Conservation (phyloP, 2,888 invertebrate species). For the Heliothis peltigera region DNA sequence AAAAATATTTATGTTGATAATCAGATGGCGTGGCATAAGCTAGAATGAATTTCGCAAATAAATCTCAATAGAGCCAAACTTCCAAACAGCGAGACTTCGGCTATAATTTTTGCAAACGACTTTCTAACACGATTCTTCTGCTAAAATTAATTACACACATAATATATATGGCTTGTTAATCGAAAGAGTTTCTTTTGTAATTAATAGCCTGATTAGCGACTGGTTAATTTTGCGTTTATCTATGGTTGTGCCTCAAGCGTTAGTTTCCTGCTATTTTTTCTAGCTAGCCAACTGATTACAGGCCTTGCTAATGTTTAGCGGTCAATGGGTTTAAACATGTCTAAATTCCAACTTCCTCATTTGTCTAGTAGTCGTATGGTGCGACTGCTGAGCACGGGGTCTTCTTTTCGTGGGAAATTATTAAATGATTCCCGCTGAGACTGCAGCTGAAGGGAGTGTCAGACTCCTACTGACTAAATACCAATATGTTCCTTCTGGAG, state of each 20-base stretch:
- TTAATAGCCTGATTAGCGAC: constrained; percentile 43
- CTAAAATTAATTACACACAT: constrained; percentile 70
- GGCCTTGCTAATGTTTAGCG: neutral
- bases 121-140: constrained; percentile 70
- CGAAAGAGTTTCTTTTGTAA: constrained; percentile 66
- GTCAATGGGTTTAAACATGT: no score
- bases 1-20: no score
- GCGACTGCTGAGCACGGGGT: no score
- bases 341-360: no score
- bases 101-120: constrained; percentile 66
- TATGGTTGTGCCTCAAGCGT: constrained; percentile 6
- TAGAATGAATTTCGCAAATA: constrained; percentile 45
- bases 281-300: neutral
- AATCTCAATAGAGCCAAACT: constrained; percentile 49
- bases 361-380: no score
- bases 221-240: constrained; percentile 13
- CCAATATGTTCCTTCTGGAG: no score
- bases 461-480: no score
- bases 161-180: constrained; percentile 66
- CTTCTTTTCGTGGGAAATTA: no score
- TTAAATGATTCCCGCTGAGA: no score
- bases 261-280: neutral
- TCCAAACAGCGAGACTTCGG: constrained; percentile 32
- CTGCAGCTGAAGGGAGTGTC: no score
- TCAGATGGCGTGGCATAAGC: constrained; percentile 33